Evolutionary conservation across 2,888 invertebrate species (phyloP).

Genomic region (Cantharis flavilabris): DNA sequence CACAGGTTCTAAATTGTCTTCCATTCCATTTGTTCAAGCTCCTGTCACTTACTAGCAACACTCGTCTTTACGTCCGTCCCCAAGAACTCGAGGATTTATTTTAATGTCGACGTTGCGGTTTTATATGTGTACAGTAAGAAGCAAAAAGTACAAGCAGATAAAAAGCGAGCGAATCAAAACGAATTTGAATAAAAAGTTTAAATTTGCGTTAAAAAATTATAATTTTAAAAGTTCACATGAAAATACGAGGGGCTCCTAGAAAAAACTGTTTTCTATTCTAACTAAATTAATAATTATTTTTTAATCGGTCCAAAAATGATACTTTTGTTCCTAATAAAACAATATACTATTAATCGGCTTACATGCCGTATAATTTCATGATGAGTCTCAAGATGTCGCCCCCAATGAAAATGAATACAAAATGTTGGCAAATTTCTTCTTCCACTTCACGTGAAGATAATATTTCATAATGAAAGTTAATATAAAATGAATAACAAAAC

Average conservation of each 20-base stretch:
- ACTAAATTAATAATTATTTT: too few species aligned
- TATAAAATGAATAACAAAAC: constrained; percentile 23
- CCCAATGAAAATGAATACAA: not conserved
- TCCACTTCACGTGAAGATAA: not conserved
- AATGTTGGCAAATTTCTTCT: not conserved
- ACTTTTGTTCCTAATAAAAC: too few species aligned
- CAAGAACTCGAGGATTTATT: constrained; percentile 33
- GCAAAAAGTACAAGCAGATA: constrained; percentile 1
- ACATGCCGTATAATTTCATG: too few species aligned
- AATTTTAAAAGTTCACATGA: not conserved
- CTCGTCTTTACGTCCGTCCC: constrained; percentile 27
- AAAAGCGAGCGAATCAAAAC: not conserved
- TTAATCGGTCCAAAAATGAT: too few species aligned
- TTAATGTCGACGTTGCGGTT: constrained; percentile 30
- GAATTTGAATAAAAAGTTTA: not conserved
- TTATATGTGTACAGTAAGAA: constrained; percentile 20
- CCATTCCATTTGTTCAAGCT: constrained; percentile 35
- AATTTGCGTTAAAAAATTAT: not conserved
- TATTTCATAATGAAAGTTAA: not conserved
- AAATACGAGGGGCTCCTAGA: not conserved
- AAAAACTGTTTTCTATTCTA: not conserved
- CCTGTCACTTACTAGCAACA: constrained; percentile 34
- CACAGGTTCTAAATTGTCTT: constrained; percentile 35
- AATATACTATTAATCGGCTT: too few species aligned
- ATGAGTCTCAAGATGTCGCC: not conserved